A percentile compares a stretch with the other conserved stretches of the same genome.
Evolutionary conservation across 2,888 invertebrate species (phyloP).

Genomic region (Dendrolimus houi): DNA sequence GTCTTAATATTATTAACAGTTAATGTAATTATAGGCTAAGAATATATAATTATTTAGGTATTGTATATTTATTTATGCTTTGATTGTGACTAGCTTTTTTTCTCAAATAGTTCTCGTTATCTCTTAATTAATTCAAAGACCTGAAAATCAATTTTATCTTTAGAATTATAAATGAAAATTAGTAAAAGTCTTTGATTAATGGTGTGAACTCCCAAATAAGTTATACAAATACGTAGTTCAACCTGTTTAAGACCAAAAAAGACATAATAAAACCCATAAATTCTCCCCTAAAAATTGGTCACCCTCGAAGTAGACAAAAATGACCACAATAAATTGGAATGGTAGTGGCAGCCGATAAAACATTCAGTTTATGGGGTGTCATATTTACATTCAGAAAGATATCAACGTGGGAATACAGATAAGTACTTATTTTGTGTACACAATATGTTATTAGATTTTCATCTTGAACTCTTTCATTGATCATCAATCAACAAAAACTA

Average conservation of each 20-base stretch:
- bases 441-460: slow-evolving; percentile 21
- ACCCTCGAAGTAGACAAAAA: slow-evolving; percentile 70
- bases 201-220: slow-evolving; percentile 16
- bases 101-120: too few relatives aligned
- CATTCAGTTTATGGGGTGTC: slow-evolving; percentile 75
- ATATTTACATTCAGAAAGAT: slow-evolving; percentile 71
- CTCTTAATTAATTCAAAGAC: not conserved
- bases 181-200: slow-evolving; percentile 15
- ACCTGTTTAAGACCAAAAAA: slow-evolving; percentile 49
- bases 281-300: slow-evolving; percentile 67
- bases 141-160: not conserved
- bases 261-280: slow-evolving; percentile 56
- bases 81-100: too few relatives aligned
- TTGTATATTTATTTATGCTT: too few relatives aligned
- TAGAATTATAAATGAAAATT: not conserved
- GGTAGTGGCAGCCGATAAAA: slow-evolving; percentile 71
- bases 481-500: not conserved
- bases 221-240: slow-evolving; percentile 29
- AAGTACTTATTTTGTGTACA: slow-evolving; percentile 32
- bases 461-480: slow-evolving; percentile 10
- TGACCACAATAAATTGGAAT: slow-evolving; percentile 76
- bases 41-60: not conserved
- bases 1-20: too few relatives aligned
- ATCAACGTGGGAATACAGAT: slow-evolving; percentile 60
- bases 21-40: not conserved